Conservation (phyloP, 2,888 invertebrate species). For the Mesoligia furuncula region DNA sequence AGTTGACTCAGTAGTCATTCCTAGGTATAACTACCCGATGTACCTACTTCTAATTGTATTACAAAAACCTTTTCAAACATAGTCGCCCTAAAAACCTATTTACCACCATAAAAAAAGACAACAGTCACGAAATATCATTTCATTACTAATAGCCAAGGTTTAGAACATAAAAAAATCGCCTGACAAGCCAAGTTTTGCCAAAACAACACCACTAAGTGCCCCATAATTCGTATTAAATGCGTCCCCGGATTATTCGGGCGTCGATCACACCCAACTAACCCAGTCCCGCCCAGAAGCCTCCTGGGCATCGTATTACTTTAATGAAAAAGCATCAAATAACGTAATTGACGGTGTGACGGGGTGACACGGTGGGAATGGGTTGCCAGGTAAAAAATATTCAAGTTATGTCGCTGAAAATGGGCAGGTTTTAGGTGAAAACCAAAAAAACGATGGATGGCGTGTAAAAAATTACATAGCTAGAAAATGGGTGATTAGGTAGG, state of each 20-base stretch:
- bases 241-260: constrained; percentile 64
- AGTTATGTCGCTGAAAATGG: background rate
- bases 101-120: constrained; percentile 21
- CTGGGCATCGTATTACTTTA: constrained; percentile 81
- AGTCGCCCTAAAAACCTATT: constrained; percentile 39
- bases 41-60: background rate
- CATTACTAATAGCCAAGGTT: constrained; percentile 54
- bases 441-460: accelerated
- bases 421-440: background rate
- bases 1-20: background rate
- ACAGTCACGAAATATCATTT: constrained; percentile 21
- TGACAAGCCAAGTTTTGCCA: constrained; percentile 52
- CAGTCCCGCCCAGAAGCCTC: constrained; percentile 73
- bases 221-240: constrained; percentile 62
- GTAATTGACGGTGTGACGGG: constrained; percentile 81
- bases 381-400: constrained; percentile 53
- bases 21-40: background rate
- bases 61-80: constrained; percentile 19
- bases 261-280: constrained; percentile 76
- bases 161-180: constrained; percentile 46
- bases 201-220: constrained; percentile 50
- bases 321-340: constrained; percentile 89
- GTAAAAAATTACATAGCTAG: background rate
- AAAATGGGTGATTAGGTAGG: background rate
- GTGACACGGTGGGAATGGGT: constrained; percentile 52